A percentile compares a stretch with the other conserved stretches of the same genome.
Evolutionary conservation across 2,888 invertebrate genomes (phyloP).

Genomic region (Reticulitermes lucifugus): DNA sequence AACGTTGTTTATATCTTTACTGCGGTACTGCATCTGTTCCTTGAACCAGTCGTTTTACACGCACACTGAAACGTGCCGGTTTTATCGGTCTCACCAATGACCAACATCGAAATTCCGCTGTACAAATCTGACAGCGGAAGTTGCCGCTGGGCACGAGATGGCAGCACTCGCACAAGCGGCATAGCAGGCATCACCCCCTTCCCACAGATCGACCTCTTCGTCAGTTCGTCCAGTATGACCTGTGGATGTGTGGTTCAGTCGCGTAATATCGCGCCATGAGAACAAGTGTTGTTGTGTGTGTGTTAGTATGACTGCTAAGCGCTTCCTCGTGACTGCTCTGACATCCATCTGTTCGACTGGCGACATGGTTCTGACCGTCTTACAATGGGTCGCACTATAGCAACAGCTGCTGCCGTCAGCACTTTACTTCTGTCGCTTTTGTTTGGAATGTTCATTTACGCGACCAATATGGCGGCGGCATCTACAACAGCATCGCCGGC

Average conservation of each 20-base stretch:
- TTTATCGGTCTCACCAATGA: too few species aligned
- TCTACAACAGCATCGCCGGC: constrained; percentile 9
- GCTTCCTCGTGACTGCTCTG: not conserved
- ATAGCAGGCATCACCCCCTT: too few species aligned
- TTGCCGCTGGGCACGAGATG: not conserved
- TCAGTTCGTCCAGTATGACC: too few species aligned
- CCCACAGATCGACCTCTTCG: too few species aligned
- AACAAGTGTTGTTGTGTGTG: not conserved
- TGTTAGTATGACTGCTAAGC: not conserved
- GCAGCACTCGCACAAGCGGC: not conserved
- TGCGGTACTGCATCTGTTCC: too few species aligned
- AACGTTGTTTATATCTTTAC: too few species aligned
- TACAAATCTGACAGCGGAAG: too few species aligned
- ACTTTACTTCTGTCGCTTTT: constrained; percentile 19
- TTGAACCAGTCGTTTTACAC: too few species aligned
- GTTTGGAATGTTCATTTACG: constrained; percentile 29
- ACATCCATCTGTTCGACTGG: not conserved
- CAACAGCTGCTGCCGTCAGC: constrained; percentile 46
- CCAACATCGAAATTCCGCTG: too few species aligned
- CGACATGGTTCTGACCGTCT: constrained; percentile 40
- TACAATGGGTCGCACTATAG: constrained; percentile 49
- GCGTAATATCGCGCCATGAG: too few species aligned
- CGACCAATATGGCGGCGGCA: constrained; percentile 32
- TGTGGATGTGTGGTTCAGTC: too few species aligned
- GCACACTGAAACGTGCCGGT: too few species aligned